Conservation (phyloP, 2,113 vertebrate genomes). For the Dissostichus mawsoni region DNA sequence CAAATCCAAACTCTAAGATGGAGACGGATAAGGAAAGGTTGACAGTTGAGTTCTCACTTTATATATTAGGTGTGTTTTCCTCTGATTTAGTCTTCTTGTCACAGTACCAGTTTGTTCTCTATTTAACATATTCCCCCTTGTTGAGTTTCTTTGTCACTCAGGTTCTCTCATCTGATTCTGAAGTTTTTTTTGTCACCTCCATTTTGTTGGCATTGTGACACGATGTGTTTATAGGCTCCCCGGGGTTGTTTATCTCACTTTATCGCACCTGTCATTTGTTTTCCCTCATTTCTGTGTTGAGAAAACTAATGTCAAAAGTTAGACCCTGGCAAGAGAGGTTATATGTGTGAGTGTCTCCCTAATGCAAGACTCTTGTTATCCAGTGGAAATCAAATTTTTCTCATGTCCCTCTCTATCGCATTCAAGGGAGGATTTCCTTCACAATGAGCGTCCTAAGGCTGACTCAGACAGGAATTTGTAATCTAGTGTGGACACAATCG, state of each 20-base stretch:
- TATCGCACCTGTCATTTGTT: conserved; percentile 49
- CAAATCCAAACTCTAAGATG: not conserved
- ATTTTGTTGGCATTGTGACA: conserved; percentile 19
- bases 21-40: not conserved
- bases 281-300: conserved; percentile 27
- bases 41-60: not conserved
- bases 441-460: conserved; percentile 7
- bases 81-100: conserved; percentile 8
- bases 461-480: not conserved
- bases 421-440: not conserved
- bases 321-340: conserved; percentile 1
- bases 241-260: conserved; percentile 57
- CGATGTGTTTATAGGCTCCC: conserved; percentile 30
- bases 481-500: not conserved
- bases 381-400: conserved; percentile 37
- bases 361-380: conserved; percentile 19
- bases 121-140: not conserved
- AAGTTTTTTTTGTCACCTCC: conserved; percentile 41
- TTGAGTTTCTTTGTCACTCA: conserved; percentile 27
- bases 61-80: conserved; percentile 5
- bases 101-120: not conserved
- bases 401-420: conserved; percentile 6
- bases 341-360: not conserved
- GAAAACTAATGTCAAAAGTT: conserved; percentile 29
- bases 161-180: conserved; percentile 37